These are phyloP conservation scores for Conger conger DNA, from an alignment of 2,113 vertebrate species.

Conservation along the genomic window DNA sequence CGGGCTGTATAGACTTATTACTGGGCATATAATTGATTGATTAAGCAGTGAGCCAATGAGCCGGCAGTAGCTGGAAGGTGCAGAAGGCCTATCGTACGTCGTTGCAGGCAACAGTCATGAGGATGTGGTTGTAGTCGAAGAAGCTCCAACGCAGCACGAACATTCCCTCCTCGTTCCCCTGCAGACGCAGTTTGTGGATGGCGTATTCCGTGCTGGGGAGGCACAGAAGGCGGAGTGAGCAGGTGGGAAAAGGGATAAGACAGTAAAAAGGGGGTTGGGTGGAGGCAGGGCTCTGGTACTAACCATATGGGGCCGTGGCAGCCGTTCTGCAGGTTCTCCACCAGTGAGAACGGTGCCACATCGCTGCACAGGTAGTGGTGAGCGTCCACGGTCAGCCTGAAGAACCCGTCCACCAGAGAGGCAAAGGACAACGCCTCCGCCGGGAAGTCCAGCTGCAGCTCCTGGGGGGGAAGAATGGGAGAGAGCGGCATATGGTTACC, in stretches of 20 bases:
- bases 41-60: no score
- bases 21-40: no score
- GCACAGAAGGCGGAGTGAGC: not conserved
- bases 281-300: slow-evolving; percentile 30
- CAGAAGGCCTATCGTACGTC: slow-evolving; percentile 45
- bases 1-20: no score
- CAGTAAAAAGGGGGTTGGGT: not conserved
- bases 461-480: slow-evolving; percentile 55
- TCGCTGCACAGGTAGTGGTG: slow-evolving; percentile 86
- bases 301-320: slow-evolving; percentile 85
- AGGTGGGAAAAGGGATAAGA: not conserved
- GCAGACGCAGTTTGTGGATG: slow-evolving; percentile 77
- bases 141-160: slow-evolving; percentile 84
- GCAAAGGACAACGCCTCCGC: slow-evolving; percentile 78
- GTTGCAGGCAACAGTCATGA: slow-evolving; percentile 81
- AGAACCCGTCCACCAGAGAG: slow-evolving; percentile 80
- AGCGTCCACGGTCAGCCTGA: slow-evolving; percentile 82
- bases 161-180: slow-evolving; percentile 78
- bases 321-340: slow-evolving; percentile 78
- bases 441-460: slow-evolving; percentile 66
- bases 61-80: no score
- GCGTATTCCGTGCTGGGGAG: slow-evolving; percentile 77
- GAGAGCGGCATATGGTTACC: not conserved
- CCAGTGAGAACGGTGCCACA: slow-evolving; percentile 76
- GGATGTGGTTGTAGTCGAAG: slow-evolving; percentile 79